These are phyloP conservation scores for Hydriomena furcata DNA, from an alignment of 2,888 invertebrate genomes.

Conservation along the genomic window DNA sequence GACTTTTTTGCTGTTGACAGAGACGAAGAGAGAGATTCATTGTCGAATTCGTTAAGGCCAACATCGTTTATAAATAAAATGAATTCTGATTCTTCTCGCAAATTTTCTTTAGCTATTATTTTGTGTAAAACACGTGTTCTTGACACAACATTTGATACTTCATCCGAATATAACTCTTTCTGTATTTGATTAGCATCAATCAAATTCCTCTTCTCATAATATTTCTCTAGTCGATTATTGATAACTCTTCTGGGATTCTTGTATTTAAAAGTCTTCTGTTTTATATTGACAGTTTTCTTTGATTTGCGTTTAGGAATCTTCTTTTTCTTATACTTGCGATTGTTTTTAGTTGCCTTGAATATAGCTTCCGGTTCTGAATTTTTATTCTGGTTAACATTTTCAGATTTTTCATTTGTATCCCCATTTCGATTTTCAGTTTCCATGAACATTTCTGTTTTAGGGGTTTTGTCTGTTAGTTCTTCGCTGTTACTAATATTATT, in stretches of 20 bases:
- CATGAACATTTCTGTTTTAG: neutral
- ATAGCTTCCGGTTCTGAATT: slow-evolving; percentile 29
- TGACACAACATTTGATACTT: slow-evolving; percentile 45
- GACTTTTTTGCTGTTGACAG: slow-evolving; percentile 39
- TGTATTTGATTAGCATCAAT: slow-evolving; percentile 35
- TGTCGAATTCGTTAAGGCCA: slow-evolving; percentile 31
- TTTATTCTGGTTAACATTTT: neutral
- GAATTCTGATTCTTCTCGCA: slow-evolving; percentile 39
- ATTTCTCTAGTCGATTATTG: slow-evolving; percentile 39
- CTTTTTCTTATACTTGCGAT: slow-evolving; percentile 27
- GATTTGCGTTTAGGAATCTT: slow-evolving; percentile 34
- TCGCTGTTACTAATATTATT: neutral
- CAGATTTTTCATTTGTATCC: neutral
- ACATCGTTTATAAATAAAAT: slow-evolving; percentile 22
- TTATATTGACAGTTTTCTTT: slow-evolving; percentile 47
- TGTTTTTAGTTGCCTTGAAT: slow-evolving; percentile 38
- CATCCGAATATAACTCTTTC: slow-evolving; percentile 40
- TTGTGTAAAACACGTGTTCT: slow-evolving; percentile 49
- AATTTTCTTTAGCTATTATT: slow-evolving; percentile 51
- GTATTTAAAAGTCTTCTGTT: slow-evolving; percentile 39
- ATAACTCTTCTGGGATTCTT: slow-evolving; percentile 36
- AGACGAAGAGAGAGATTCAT: slow-evolving; percentile 36
- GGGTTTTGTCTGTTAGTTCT: neutral
- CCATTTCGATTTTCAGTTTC: neutral
- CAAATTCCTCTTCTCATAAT: slow-evolving; percentile 39